Conservation (phyloP, 2,797 vertebrate genomes). For the Gadopsis bispinosus region DNA sequence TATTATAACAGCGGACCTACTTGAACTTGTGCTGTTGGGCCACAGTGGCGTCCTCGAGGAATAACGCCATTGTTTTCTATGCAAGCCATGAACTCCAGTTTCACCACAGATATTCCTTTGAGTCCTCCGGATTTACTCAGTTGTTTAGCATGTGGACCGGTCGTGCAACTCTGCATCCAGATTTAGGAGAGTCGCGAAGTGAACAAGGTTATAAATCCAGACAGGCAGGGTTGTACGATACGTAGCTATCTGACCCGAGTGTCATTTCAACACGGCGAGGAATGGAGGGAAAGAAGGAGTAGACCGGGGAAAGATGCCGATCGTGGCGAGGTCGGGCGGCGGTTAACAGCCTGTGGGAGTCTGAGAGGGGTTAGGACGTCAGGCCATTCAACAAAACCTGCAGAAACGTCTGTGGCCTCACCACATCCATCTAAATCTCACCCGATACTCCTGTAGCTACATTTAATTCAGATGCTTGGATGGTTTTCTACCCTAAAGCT, state of each 20-base stretch:
- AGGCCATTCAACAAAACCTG: constrained; percentile 29
- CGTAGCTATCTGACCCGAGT: constrained; percentile 4
- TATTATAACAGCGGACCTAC: not conserved
- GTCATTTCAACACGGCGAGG: constrained; percentile 10
- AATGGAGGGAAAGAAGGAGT: not conserved
- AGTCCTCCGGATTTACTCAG: no score
- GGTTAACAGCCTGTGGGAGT: constrained; percentile 23
- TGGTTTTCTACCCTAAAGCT: not conserved
- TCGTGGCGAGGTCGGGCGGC: constrained; percentile 30
- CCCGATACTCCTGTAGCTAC: not conserved
- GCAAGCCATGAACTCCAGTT: not conserved
- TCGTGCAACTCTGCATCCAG: no score
- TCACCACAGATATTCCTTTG: not conserved
- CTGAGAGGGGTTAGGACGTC: constrained; percentile 14
- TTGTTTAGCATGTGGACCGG: no score
- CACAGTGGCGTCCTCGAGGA: not conserved
- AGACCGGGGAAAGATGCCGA: constrained; percentile 21
- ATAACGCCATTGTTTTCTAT: not conserved
- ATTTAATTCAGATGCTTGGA: not conserved
- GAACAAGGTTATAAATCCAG: not conserved
- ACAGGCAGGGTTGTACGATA: not conserved
- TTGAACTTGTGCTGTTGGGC: no score
- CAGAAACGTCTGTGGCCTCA: constrained; percentile 8
- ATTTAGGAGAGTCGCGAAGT: no score
- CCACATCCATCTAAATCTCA: not conserved